Evolutionary conservation across 2,113 vertebrate genomes (phyloP), one percentile per base, ranked within the genome.

Genomic region (Nothoprocta pentlandii): DNA sequence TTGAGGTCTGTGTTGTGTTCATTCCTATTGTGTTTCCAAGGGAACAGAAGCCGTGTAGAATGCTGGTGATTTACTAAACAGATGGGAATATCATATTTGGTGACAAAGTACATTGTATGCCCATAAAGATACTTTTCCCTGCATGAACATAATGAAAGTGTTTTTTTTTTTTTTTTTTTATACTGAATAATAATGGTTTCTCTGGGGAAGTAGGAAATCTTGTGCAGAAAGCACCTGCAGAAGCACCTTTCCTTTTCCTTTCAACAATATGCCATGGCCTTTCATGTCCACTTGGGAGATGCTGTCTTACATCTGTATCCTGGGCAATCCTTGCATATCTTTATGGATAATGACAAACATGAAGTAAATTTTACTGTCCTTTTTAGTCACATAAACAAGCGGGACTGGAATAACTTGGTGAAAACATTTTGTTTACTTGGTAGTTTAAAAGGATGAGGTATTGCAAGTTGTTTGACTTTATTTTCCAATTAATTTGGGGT

Each of bases 1-100:
- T 26, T 89, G 83, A 96, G 91, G n/a, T 91, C 54, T 94, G 16
- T 39, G 87, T 97, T 95, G 34, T 87, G 71, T 94, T 96, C 44
- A 14, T 91, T 96, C 59, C 59, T 58, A 63, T 16, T 94, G 44
- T 93, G 86, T 96, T 97, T 96, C 91, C 90, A 34, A 30, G 79
- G 74, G 97, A 96, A 97, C 73, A 54, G 68, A 96, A 96, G 80
- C 51, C 25, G 39, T 51, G n/a, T 51, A 64, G 41, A 89, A 81
- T 56, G 78, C 67, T 62, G 69, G 71, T 46, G 8, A 70, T 89
- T 95, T 94, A 90, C 39, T 89, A 81, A 92, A 75, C 68, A 69
- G 58, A 49, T 87, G 84, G 39, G 64, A 92, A 81, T 96, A 80
- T n/a, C 1, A 0, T 94, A 34, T 66, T 59, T 86, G 80, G 67